Evolutionary conservation across 2,113 vertebrate genomes (phyloP).

Genomic region (Prunella himalayana): DNA sequence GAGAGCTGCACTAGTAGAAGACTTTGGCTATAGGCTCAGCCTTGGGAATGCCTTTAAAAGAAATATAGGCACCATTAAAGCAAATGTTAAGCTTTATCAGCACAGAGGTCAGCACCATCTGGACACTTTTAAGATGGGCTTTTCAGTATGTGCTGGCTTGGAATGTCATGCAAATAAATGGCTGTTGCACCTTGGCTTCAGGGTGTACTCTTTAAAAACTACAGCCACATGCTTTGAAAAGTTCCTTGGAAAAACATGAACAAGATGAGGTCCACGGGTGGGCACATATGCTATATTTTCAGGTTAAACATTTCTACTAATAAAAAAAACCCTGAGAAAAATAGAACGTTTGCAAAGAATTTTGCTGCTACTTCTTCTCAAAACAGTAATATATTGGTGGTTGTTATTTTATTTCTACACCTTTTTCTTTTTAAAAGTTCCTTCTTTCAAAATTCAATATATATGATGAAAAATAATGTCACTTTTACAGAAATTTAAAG

Average conservation of each 20-base stretch:
- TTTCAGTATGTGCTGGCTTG: neutral
- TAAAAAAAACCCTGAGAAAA: neutral
- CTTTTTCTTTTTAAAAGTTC: neutral
- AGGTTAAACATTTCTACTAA: neutral
- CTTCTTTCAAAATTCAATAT: neutral
- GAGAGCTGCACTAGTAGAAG: neutral
- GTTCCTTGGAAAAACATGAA: neutral
- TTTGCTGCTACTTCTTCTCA: neutral
- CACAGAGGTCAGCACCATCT: neutral
- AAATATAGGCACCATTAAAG: neutral
- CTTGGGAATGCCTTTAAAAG: neutral
- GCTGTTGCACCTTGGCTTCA: neutral
- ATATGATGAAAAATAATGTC: neutral
- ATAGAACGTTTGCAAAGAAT: neutral
- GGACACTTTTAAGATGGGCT: neutral
- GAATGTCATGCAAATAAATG: neutral
- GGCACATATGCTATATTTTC: neutral
- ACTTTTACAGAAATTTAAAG: neutral
- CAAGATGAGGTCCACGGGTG: neutral
- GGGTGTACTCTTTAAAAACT: neutral
- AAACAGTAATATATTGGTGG: neutral
- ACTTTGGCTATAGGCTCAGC: fast-evolving
- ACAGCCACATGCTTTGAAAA: neutral
- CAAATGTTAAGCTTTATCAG: neutral
- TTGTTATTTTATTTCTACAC: neutral